Conservation (phyloP, 37 sponge, comb jelly and placozoan species). For the Ephydatia muelleri region DNA sequence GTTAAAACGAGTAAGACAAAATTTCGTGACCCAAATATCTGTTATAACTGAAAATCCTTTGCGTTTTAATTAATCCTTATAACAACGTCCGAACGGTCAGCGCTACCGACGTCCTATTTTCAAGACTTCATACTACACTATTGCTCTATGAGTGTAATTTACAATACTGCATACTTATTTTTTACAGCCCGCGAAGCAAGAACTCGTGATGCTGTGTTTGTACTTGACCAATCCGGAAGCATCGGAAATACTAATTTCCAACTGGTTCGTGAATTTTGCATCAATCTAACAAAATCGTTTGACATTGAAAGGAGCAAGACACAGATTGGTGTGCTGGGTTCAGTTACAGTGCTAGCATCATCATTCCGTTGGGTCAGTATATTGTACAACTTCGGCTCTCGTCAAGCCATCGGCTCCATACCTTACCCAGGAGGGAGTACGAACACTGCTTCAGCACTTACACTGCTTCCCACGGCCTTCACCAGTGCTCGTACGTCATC, state of each 20-base stretch:
- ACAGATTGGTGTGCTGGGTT: slow-evolving; percentile 19
- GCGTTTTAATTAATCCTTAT: too few relatives aligned
- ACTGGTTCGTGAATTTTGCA: slow-evolving; percentile 23
- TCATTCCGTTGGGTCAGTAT: not conserved
- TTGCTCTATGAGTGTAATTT: too few relatives aligned
- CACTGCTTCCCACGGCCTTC: slow-evolving; percentile 12
- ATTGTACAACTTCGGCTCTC: slow-evolving; percentile 17
- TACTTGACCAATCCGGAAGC: slow-evolving; percentile 53
- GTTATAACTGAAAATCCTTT: too few relatives aligned
- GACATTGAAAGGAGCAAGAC: slow-evolving; percentile 36
- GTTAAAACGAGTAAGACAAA: too few relatives aligned
- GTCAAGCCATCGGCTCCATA: not conserved
- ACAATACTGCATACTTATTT: too few relatives aligned
- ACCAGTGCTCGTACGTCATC: slow-evolving; percentile 25
- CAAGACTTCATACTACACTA: too few relatives aligned
- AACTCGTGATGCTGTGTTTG: too few relatives aligned
- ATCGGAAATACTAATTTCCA: slow-evolving; percentile 33
- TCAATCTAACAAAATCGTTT: slow-evolving; percentile 29
- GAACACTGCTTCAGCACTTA: slow-evolving; percentile 56
- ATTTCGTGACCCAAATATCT: too few relatives aligned
- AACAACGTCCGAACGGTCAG: too few relatives aligned
- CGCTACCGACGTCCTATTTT: too few relatives aligned
- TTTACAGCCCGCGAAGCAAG: too few relatives aligned
- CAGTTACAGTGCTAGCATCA: too few relatives aligned
- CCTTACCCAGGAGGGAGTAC: slow-evolving; percentile 34